Evolutionary conservation across 2,797 vertebrate species (phyloP), one percentile per base, ranked within the genome.

Genomic region (Tadarida brasiliensis): DNA sequence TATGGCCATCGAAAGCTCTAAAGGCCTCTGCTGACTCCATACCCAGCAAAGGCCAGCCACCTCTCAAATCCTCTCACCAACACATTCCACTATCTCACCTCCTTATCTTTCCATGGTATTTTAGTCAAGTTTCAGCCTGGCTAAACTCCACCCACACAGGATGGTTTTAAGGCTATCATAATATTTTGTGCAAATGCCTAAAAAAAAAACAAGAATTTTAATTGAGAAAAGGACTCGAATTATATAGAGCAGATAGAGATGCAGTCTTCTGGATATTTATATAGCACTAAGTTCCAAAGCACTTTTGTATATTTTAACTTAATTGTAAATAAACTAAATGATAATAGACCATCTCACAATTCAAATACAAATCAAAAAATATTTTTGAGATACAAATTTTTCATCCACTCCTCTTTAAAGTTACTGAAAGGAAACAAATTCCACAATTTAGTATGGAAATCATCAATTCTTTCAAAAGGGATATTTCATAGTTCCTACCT

Each of bases 201-300:
- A 77, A 59, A 77, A 86, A 86, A 92, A 57, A 15, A 68, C 39
- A 84, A 67, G 39, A 84, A 92, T 56, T 73, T 44, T 87, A n/a
- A n/a, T 65, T 68, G n/a, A 86, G 54, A 73, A 61, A 76, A 33
- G 44, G 56, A 61, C 7, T 87, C n/a, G 26, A 16, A 51, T 87
- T 65, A 70, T 19, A 67, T 8, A 61, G 7, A 54, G 15, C 17
- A 70, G 39, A 57, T 24, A 61, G 59, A 61, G 39, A 44, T 44
- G 2, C 20, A 81, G 47, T 71, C 74, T 78, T 80, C 51, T 70
- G 24, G 39, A 61, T 20, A 86, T 77, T 78, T 47, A 78, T 86
- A 78, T 2, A 17, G n/a, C 20, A 78, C 20, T 84, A 65, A 57
- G 19, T 39, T 86, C n/a, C 73, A 70, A 87, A 70, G 91, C 14